These are phyloP conservation scores for Halisarca cf. caerulea DNA, from an alignment of 37 sponge, comb jelly and placozoan species.

Conservation along the genomic window DNA sequence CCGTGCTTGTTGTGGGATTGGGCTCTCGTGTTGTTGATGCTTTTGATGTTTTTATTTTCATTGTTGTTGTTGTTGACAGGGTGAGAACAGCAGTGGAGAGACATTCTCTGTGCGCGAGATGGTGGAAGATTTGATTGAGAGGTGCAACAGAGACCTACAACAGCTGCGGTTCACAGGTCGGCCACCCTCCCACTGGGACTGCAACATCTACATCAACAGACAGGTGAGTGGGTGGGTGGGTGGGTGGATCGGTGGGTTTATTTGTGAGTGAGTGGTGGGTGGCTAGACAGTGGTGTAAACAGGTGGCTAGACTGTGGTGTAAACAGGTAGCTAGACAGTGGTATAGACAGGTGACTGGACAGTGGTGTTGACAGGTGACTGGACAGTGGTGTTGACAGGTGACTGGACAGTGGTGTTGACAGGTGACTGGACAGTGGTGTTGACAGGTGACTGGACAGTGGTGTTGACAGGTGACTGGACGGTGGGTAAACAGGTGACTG, in stretches of 20 bases:
- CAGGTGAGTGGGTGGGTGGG: background rate
- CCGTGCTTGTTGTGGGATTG: no score
- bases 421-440: no score
- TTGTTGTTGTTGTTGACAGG: no score
- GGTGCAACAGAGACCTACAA: background rate
- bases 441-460: no score
- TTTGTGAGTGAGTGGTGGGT: no score
- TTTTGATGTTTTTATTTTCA: no score
- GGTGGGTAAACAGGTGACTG: no score
- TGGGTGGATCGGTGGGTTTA: background rate
- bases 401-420: no score
- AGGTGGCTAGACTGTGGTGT: no score
- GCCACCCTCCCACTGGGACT: background rate
- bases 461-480: no score
- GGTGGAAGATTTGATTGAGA: background rate
- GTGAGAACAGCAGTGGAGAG: background rate
- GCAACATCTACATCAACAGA: background rate
- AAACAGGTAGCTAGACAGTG: background rate
- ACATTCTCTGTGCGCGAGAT: background rate
- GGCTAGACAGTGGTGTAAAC: no score
- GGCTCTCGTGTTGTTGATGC: no score
- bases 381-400: background rate
- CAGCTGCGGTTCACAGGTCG: background rate
- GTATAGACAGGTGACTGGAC: background rate
- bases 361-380: background rate